These are phyloP conservation scores for Stichodactyla helianthus DNA, from an alignment of 64 coral and sea anemone genomes.

Conservation along the genomic window DNA sequence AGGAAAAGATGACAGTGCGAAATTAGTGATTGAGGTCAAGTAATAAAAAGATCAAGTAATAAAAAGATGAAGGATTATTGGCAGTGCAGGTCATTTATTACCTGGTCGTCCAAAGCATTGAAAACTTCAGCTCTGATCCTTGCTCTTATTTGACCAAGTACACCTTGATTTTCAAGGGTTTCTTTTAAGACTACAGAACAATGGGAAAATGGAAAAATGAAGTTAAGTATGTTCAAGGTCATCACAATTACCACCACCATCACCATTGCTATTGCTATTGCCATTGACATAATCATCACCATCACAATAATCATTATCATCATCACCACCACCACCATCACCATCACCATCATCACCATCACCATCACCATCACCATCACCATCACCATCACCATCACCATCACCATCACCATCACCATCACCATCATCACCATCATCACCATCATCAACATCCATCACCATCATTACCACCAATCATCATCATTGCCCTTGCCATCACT, in stretches of 20 bases:
- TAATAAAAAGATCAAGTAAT: not conserved
- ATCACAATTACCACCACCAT: not conserved
- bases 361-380: no score
- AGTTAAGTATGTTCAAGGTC: not conserved
- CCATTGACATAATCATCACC: no score
- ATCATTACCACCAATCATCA: no score
- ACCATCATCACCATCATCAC: not conserved
- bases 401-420: no score
- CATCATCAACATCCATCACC: not conserved
- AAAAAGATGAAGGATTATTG: not conserved
- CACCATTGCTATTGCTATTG: no score
- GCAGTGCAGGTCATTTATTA: not conserved
- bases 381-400: no score
- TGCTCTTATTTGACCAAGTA: constrained; percentile 92
- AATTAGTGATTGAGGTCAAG: no score
- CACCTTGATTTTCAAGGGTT: constrained; percentile 89
- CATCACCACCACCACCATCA: no score
- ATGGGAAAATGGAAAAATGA: not conserved
- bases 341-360: no score
- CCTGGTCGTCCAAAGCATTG: constrained; percentile 93
- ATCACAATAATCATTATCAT: no score
- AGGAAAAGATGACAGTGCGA: not conserved
- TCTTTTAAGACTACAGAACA: constrained; percentile 75
- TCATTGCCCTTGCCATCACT: no score
- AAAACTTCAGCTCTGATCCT: constrained; percentile 93